Evolutionary conservation across 2,113 vertebrate genomes (phyloP).

Genomic region (Peromyscus californicus): DNA sequence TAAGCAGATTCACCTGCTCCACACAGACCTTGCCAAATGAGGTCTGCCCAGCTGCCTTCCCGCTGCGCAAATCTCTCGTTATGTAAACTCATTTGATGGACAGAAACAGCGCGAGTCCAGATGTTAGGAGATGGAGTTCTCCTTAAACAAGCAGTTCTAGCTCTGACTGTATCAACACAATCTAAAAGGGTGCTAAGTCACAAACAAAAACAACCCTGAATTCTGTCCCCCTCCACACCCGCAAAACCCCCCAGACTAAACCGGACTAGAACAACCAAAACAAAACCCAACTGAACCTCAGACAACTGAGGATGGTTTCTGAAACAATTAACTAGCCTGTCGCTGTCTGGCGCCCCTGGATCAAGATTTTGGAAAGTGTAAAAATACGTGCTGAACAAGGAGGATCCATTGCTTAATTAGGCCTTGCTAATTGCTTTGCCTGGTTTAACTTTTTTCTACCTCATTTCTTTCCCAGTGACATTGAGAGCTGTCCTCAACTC

Average conservation of each 20-base stretch:
- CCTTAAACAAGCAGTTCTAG: not conserved
- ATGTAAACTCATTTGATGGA: conserved; percentile 59
- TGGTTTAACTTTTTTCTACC: conserved; percentile 62
- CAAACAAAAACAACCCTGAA: not conserved
- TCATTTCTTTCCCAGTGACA: conserved; percentile 89
- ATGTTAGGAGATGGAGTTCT: conserved; percentile 53
- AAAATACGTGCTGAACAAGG: conserved; percentile 55
- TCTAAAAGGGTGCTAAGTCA: not conserved
- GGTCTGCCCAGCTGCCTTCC: conserved; percentile 23
- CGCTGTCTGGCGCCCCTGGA: not conserved
- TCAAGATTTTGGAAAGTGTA: conserved; percentile 55
- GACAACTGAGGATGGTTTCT: conserved; percentile 42
- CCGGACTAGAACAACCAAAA: not conserved
- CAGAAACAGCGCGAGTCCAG: conserved; percentile 39
- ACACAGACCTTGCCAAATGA: conserved; percentile 4
- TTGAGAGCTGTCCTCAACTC: conserved; percentile 93
- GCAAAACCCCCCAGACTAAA: not conserved
- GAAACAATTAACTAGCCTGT: conserved; percentile 45
- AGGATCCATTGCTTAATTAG: conserved; percentile 50
- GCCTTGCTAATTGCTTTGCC: conserved; percentile 48
- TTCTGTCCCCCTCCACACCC: not conserved
- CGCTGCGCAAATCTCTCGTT: conserved; percentile 36
- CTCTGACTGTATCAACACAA: conserved; percentile 25
- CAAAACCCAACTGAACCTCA: not conserved
- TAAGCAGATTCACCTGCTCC: not conserved